Conservation (phyloP, 2,888 invertebrate species). For the Eustalomyia histrio region DNA sequence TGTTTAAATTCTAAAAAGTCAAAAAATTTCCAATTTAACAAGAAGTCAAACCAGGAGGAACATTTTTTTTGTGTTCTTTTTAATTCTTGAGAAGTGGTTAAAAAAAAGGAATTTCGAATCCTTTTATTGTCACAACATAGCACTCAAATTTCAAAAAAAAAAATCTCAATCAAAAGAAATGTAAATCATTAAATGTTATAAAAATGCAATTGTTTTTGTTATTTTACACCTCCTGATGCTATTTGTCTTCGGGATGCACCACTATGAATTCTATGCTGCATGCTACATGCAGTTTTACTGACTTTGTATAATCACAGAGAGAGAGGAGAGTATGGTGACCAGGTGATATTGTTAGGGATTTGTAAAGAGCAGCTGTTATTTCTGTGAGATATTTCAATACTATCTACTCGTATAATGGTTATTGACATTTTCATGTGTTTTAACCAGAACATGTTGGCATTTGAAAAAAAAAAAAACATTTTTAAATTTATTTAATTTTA, state of each 20-base stretch:
- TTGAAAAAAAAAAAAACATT: not conserved
- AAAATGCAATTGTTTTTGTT: constrained; percentile 10
- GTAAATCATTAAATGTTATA: constrained; percentile 48
- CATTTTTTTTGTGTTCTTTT: constrained; percentile 4
- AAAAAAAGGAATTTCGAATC: constrained; percentile 28
- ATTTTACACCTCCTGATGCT: constrained; percentile 59
- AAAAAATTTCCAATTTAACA: constrained; percentile 13
- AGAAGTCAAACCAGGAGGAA: constrained; percentile 52
- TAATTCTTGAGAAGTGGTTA: constrained; percentile 34
- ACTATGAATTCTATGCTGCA: constrained; percentile 19
- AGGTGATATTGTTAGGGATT: constrained; percentile 42
- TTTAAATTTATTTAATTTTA: not conserved
- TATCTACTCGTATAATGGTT: constrained; percentile 20
- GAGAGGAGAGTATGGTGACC: constrained; percentile 22
- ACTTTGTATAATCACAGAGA: not conserved
- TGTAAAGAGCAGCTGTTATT: constrained; percentile 47
- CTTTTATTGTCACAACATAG: constrained; percentile 27
- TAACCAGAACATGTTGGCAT: not conserved
- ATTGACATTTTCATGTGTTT: constrained; percentile 27
- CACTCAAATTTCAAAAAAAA: constrained; percentile 33
- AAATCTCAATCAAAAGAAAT: constrained; percentile 49
- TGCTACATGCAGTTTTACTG: constrained; percentile 43
- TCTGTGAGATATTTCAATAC: constrained; percentile 5
- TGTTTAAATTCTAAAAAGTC: constrained; percentile 1
- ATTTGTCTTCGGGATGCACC: constrained; percentile 43